Evolutionary conservation across 2,113 vertebrate species (phyloP), one percentile per base, ranked within the genome.

Genomic region (Elephantulus edwardii): DNA sequence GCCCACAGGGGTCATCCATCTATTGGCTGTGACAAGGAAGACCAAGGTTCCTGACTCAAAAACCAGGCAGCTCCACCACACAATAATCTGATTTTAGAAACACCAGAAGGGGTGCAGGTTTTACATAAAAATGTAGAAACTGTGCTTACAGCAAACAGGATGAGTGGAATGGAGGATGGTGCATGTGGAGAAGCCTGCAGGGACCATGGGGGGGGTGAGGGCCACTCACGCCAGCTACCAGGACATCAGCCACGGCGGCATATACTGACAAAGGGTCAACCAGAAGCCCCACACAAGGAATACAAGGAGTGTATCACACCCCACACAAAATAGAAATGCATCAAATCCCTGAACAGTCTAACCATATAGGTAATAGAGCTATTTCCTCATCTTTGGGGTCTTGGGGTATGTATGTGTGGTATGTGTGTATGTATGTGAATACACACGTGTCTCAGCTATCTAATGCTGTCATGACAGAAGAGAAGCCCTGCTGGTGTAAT

Each of bases 31-130:
- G 50, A 30, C 64, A 68, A 84, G 40, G 50, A 10, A 35, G 56
- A 48, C 1, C 0, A 19, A 75, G 24, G 26, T 28, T 11, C 30
- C 1, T 7, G 4, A 28, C 35, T 80, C 71, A 0, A n/a, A 42
- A 89, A 26, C 58, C 22, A 2, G n/a, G 16, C n/a, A 70, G 40
- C 56, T 54, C 35, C 26, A 6, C 8, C 26, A 12, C 7, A 44
- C 28, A 28, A 33, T 33, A 68, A 64, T 64, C 6, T 0, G 20
- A 44, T 30, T n/a, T 4, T 19, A n/a, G 30, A 83, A 38, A 50
- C 5, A 26, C 70, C 12, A 50, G 20, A 70, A 0, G 50, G 62
- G 12, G n/a, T 56, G 60, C 10, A 33, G n/a, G 28, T 54, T 82
- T 74, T 72, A 84, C 22, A 42, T 24, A 33, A 16, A 86, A 86